These are phyloP conservation scores for Metellina segmentata DNA, from an alignment of 2,888 invertebrate genomes.

Conservation along the genomic window DNA sequence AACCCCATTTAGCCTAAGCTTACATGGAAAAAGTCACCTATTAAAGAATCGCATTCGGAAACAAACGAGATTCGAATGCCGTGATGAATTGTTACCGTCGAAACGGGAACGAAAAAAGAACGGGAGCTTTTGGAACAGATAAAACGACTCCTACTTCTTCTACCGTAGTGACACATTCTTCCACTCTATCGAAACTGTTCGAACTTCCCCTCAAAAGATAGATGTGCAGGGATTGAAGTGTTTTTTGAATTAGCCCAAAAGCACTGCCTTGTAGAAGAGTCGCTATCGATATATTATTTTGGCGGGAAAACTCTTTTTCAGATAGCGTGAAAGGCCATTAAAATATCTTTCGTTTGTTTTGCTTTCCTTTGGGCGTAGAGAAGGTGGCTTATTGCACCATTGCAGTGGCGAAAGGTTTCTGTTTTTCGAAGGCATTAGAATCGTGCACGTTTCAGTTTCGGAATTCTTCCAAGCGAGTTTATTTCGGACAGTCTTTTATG, in stretches of 20 bases:
- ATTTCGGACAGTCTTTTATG: too few relatives aligned
- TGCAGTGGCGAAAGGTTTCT: not conserved
- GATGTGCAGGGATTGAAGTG: constrained; percentile 31
- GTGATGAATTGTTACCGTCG: constrained; percentile 34
- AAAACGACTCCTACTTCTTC: constrained; percentile 25
- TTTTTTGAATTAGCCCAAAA: constrained; percentile 45
- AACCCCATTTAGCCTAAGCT: constrained; percentile 1
- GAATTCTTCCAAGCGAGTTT: too few relatives aligned
- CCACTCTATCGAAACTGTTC: not conserved
- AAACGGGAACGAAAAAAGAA: constrained; percentile 34
- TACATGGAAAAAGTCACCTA: constrained; percentile 15
- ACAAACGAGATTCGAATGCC: constrained; percentile 58
- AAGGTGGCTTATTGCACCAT: too few relatives aligned
- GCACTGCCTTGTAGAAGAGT: not conserved
- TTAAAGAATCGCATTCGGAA: constrained; percentile 37
- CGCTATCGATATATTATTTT: not conserved
- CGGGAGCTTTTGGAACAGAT: constrained; percentile 24
- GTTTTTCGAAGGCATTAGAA: not conserved
- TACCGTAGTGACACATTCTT: constrained; percentile 18
- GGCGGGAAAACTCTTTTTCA: not conserved
- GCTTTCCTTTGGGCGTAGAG: not conserved
- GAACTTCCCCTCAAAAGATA: constrained; percentile 27
- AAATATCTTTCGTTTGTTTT: not conserved
- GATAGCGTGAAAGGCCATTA: not conserved
- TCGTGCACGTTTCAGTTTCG: too few relatives aligned